Percentiles rank a stretch among this genome's conserved stretches.
Conservation (phyloP, 2,888 invertebrate species). For the Hypsopygia costalis region DNA sequence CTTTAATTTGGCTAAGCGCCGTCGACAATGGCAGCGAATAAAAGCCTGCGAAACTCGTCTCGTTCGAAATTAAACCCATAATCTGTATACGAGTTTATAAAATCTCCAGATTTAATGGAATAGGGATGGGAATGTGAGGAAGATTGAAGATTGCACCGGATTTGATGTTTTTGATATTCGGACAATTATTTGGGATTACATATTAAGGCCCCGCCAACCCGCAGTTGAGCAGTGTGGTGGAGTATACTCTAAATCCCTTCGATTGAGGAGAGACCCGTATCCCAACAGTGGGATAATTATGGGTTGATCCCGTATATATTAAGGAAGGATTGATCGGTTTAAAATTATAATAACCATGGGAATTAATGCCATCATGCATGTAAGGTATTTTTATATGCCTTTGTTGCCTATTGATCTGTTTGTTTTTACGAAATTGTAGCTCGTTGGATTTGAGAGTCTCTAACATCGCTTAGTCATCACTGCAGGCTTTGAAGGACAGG, state of each 20-base stretch:
- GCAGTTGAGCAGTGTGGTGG: too few species aligned
- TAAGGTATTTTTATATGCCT: too few species aligned
- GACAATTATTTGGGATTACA: neutral
- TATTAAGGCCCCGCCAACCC: neutral
- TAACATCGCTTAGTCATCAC: too few species aligned
- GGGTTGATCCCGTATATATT: neutral
- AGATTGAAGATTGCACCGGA: neutral
- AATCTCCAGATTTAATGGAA: slow-evolving; percentile 18
- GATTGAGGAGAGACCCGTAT: too few species aligned
- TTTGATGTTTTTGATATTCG: neutral
- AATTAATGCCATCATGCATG: too few species aligned
- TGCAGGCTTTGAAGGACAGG: too few species aligned
- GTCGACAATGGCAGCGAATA: slow-evolving; percentile 40
- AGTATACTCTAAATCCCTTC: too few species aligned
- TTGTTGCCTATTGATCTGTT: too few species aligned
- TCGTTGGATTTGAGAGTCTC: too few species aligned
- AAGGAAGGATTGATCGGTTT: neutral
- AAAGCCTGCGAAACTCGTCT: slow-evolving; percentile 27
- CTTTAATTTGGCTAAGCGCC: slow-evolving; percentile 65
- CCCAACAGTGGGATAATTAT: too few species aligned
- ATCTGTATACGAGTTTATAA: slow-evolving; percentile 36
- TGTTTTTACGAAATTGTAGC: too few species aligned
- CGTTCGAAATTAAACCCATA: slow-evolving; percentile 43
- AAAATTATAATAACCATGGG: too few species aligned
- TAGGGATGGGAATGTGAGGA: slow-evolving; percentile 6